These are phyloP conservation scores for Trichogramma evanescens DNA, from an alignment of 2,888 invertebrate species.

Conservation along the genomic window DNA sequence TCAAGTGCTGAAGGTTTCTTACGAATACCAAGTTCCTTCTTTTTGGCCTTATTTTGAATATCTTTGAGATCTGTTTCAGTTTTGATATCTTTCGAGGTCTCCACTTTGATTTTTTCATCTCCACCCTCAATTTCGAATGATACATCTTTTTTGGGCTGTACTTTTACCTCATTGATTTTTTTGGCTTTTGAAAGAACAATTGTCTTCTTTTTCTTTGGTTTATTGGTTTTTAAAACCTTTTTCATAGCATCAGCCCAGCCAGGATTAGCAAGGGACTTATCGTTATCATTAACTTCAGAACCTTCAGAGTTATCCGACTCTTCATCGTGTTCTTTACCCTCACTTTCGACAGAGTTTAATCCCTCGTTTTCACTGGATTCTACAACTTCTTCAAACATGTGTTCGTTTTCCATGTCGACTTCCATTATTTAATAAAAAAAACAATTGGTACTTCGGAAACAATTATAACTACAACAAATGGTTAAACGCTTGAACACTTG, in stretches of 20 bases:
- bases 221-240: constrained; percentile 68
- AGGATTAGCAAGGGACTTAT: constrained; percentile 48
- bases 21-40: constrained; percentile 59
- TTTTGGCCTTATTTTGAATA: constrained; percentile 38
- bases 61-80: constrained; percentile 24
- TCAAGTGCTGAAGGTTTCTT: constrained; percentile 71
- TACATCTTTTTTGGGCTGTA: constrained; percentile 46
- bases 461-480: not conserved
- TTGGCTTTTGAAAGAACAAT: constrained; percentile 75
- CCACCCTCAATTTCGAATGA: constrained; percentile 64
- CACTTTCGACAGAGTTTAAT: constrained; percentile 4
- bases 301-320: not conserved
- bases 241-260: constrained; percentile 80
- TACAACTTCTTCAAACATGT: constrained; percentile 13
- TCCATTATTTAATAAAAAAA: not conserved
- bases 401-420: too few species aligned
- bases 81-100: constrained; percentile 38
- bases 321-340: constrained; percentile 18
- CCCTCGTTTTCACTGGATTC: constrained; percentile 18
- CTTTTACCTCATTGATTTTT: constrained; percentile 56
- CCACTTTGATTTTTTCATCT: constrained; percentile 35
- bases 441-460: not conserved
- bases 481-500: too few species aligned
- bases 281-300: constrained; percentile 5
- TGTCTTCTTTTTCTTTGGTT: constrained; percentile 68